Conservation (phyloP, 2,888 invertebrate genomes). For the Halictus quadricinctus region DNA sequence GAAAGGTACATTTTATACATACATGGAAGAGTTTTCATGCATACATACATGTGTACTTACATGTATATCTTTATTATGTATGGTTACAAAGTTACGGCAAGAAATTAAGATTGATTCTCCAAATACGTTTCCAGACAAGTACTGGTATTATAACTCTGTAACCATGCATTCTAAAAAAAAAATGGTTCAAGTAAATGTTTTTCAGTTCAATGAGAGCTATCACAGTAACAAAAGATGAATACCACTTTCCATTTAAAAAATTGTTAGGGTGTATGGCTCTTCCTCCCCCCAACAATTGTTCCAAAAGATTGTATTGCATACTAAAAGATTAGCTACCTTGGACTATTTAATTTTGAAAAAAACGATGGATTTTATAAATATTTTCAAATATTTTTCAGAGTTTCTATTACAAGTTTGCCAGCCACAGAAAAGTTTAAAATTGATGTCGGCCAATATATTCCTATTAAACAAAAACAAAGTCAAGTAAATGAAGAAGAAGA, state of each 20-base stretch:
- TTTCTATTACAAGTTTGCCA: constrained; percentile 86
- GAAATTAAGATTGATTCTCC: not conserved
- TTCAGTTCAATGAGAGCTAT: too few relatives aligned
- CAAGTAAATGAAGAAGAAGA: constrained; percentile 76
- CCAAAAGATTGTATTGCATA: too few relatives aligned
- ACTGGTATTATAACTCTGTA: too few relatives aligned
- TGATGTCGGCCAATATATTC: constrained; percentile 82
- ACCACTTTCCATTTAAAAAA: too few relatives aligned
- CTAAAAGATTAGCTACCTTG: too few relatives aligned
- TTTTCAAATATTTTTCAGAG: constrained; percentile 81
- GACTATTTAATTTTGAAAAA: too few relatives aligned
- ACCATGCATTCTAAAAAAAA: not conserved
- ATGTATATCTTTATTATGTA: not conserved
- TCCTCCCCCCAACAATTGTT: too few relatives aligned
- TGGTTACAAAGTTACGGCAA: not conserved
- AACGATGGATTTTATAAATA: not conserved
- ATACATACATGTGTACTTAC: not conserved
- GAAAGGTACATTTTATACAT: constrained; percentile 83
- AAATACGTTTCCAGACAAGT: not conserved
- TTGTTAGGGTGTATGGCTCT: too few relatives aligned
- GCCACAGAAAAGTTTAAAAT: constrained; percentile 88
- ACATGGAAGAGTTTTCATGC: not conserved
- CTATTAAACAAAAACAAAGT: constrained; percentile 59
- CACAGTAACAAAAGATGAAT: too few relatives aligned
- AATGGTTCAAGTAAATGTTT: too few relatives aligned